Conservation (phyloP, 2,888 invertebrate genomes). For the Cephus rjabovi region DNA sequence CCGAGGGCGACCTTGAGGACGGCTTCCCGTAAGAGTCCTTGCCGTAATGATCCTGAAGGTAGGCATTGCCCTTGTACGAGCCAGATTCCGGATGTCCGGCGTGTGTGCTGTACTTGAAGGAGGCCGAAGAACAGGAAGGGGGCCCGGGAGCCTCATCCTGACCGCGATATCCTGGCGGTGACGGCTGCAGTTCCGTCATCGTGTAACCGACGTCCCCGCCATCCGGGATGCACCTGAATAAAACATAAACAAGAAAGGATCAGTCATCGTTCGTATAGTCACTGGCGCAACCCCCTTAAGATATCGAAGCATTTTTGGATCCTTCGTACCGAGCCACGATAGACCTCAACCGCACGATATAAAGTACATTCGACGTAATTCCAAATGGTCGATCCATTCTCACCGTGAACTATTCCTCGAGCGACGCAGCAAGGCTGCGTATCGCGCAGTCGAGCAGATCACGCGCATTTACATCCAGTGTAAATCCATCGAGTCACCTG, state of each 20-base stretch:
- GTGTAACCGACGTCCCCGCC: slow-evolving; percentile 65
- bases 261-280: not conserved
- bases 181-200: slow-evolving; percentile 66
- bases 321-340: too few species aligned
- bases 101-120: slow-evolving; percentile 57
- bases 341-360: not conserved
- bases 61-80: slow-evolving; percentile 55
- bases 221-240: slow-evolving; percentile 62
- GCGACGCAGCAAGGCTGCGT: not conserved
- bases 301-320: not conserved
- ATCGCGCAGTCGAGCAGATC: not conserved
- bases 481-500: slow-evolving; percentile 30
- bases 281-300: not conserved
- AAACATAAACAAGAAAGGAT: slow-evolving; percentile 14
- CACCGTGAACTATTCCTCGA: not conserved
- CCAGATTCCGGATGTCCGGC: slow-evolving; percentile 51
- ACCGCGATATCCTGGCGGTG: slow-evolving; percentile 63
- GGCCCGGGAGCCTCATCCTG: slow-evolving; percentile 63
- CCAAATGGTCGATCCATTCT: not conserved
- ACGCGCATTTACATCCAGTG: not conserved
- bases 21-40: slow-evolving; percentile 42
- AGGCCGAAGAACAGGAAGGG: slow-evolving; percentile 52
- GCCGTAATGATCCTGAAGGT: slow-evolving; percentile 54
- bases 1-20: slow-evolving; percentile 10
- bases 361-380: not conserved